phyloP scores from a whole-genome alignment of 2,888 invertebrate species.

The Eulithis testata region DNA sequence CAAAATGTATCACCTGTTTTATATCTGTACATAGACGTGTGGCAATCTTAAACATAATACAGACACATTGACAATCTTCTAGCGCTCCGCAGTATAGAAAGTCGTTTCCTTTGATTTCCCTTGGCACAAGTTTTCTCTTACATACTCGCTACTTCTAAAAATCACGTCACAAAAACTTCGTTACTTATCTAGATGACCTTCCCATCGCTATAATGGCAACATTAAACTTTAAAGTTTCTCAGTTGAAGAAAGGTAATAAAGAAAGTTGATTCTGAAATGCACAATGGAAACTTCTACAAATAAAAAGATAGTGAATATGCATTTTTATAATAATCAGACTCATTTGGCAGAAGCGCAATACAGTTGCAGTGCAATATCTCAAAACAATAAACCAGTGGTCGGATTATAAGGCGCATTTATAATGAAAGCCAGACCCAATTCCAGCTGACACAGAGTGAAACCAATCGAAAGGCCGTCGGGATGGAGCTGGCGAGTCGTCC shows the following conservation, averaged over 20 bases:
- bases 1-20: background rate
- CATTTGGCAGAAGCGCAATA: conserved; percentile 1
- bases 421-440: conserved; percentile 39
- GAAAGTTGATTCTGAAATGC: conserved; percentile 39
- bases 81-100: conserved; percentile 23
- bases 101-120: conserved; percentile 50
- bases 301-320: background rate
- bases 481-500: conserved; percentile 48
- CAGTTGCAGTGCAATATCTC: conserved; percentile 7
- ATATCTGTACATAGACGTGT: background rate
- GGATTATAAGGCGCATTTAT: conserved; percentile 34
- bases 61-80: conserved; percentile 31
- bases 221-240: conserved; percentile 37
- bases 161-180: conserved; percentile 44
- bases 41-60: background rate
- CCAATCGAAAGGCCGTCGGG: conserved; percentile 51
- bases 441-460: conserved; percentile 52
- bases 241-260: conserved; percentile 34
- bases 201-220: conserved; percentile 37
- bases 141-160: conserved; percentile 41
- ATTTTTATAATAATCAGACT: background rate
- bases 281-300: conserved; percentile 12
- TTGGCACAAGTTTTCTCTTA: conserved; percentile 43
- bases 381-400: conserved; percentile 30
- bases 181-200: conserved; percentile 44